phyloP scores from a whole-genome alignment of 1,140 invertebrate genomes.

The Hyposmocoma kahamanoa region DNA sequence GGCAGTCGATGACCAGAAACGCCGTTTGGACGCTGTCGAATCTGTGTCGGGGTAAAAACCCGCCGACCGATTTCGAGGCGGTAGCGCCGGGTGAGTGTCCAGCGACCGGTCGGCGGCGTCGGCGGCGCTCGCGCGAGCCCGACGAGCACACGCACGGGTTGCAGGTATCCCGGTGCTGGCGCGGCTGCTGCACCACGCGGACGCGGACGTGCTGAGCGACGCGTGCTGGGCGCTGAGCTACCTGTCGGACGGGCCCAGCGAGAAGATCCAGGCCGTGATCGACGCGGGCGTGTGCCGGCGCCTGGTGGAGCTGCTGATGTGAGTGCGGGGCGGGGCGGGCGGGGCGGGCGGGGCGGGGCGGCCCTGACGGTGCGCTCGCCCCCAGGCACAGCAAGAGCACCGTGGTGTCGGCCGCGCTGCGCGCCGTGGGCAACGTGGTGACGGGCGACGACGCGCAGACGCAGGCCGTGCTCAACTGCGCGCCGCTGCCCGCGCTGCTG shows the following conservation, averaged over 20 bases:
- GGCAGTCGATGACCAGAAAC: constrained; percentile 95
- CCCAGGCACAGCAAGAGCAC: constrained; percentile 91
- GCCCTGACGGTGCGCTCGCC: no score
- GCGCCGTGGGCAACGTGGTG: constrained; percentile 98
- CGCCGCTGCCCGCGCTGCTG: constrained; percentile 89
- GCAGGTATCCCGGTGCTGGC: constrained; percentile 90
- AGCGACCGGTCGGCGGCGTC: no score
- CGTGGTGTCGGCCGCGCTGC: constrained; percentile 95
- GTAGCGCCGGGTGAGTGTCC: constrained; percentile 79
- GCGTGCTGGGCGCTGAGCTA: constrained; percentile 97
- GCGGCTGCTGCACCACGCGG: constrained; percentile 89
- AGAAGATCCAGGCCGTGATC: constrained; percentile 98
- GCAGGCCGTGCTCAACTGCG: constrained; percentile 94
- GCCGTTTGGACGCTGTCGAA: constrained; percentile 99
- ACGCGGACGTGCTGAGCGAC: constrained; percentile 94
- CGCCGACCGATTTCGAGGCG: constrained; percentile 94
- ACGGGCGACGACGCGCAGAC: constrained; percentile 98
- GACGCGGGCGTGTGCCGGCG: constrained; percentile 96
- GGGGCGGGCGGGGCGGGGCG: no score
- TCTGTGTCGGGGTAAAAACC: constrained; percentile 96
- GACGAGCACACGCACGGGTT: constrained; percentile 81
- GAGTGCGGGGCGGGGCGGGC: no score
- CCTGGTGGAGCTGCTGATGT: constrained; percentile 95
- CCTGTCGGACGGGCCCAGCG: constrained; percentile 96
- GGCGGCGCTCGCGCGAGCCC: constrained; percentile 97